A percentile compares a stretch with the other conserved stretches of the same genome.
Evolutionary conservation across 2,113 vertebrate species (phyloP).

Genomic region (Varanus salvator): DNA sequence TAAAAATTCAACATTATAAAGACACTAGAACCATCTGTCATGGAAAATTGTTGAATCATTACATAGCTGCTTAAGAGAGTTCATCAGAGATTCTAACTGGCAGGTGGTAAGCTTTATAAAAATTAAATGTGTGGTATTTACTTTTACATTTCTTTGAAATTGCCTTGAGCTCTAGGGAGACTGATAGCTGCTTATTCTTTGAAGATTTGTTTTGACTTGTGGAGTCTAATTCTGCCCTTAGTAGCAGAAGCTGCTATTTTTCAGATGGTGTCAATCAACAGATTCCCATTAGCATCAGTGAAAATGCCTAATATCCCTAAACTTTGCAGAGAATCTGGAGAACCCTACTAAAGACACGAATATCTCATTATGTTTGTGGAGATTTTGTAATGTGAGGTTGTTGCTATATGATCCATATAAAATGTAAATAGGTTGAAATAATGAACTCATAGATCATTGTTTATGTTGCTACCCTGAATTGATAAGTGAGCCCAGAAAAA

Average conservation of each 20-base stretch:
- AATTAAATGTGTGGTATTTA: conserved; percentile 33
- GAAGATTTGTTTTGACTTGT: conserved; percentile 10
- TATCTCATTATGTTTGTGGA: neutral
- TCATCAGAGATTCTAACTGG: conserved; percentile 43
- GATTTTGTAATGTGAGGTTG: neutral
- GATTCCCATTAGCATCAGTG: neutral
- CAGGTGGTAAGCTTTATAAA: conserved; percentile 48
- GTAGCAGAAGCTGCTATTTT: neutral
- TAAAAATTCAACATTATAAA: conserved; percentile 14
- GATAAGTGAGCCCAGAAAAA: neutral
- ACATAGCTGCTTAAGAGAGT: neutral
- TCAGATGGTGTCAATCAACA: neutral
- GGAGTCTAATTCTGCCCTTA: neutral
- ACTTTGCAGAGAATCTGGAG: neutral
- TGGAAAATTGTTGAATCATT: conserved; percentile 35
- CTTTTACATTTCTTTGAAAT: conserved; percentile 35
- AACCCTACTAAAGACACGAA: neutral
- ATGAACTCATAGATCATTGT: neutral
- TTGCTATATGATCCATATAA: neutral
- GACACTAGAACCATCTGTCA: conserved; percentile 23
- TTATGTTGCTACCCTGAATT: neutral
- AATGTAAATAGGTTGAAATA: neutral
- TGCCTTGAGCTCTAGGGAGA: conserved; percentile 1
- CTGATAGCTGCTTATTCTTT: conserved; percentile 15
- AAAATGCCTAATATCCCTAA: neutral